These are phyloP conservation scores for Eilema sororculum DNA, from an alignment of 2,888 invertebrate species.

Conservation along the genomic window DNA sequence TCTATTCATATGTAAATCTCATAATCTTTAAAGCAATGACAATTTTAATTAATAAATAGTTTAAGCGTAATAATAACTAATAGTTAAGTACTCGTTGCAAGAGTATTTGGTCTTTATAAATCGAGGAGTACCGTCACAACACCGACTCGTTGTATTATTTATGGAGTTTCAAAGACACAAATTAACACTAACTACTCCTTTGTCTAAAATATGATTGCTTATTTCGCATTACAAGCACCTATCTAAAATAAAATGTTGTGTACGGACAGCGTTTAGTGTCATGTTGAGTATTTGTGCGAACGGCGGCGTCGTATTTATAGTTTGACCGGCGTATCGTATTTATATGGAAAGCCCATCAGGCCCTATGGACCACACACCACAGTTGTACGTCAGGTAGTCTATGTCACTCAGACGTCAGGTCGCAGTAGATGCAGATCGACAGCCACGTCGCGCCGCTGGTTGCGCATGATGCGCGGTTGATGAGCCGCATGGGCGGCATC, in stretches of 20 bases:
- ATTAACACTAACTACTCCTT: slow-evolving; percentile 58
- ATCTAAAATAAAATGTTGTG: slow-evolving; percentile 64
- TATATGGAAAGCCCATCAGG: slow-evolving; percentile 30
- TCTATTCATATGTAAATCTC: slow-evolving; percentile 44
- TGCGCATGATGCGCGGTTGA: slow-evolving; percentile 65
- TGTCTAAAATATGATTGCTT: slow-evolving; percentile 68
- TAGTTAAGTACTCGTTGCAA: slow-evolving; percentile 52
- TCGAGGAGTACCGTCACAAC: slow-evolving; percentile 66
- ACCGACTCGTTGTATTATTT: slow-evolving; percentile 73
- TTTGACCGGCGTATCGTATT: slow-evolving; percentile 24
- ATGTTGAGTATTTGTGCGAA: slow-evolving; percentile 56
- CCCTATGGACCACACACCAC: slow-evolving; percentile 11
- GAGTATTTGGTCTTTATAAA: slow-evolving; percentile 56
- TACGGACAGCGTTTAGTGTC: slow-evolving; percentile 60
- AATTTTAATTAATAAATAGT: slow-evolving; percentile 50
- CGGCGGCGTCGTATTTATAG: slow-evolving; percentile 48
- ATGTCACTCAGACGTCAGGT: slow-evolving; percentile 73
- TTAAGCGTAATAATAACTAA: slow-evolving; percentile 62
- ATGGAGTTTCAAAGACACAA: slow-evolving; percentile 66
- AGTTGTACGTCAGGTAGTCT: slow-evolving; percentile 10
- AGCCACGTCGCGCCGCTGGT: slow-evolving; percentile 78
- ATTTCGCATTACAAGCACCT: slow-evolving; percentile 70
- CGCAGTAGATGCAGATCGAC: slow-evolving; percentile 82
- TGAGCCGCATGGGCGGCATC: slow-evolving; percentile 64
- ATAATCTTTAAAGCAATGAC: slow-evolving; percentile 54